Evolutionary conservation across 2,113 vertebrate genomes (phyloP).

Genomic region (Murina feae): DNA sequence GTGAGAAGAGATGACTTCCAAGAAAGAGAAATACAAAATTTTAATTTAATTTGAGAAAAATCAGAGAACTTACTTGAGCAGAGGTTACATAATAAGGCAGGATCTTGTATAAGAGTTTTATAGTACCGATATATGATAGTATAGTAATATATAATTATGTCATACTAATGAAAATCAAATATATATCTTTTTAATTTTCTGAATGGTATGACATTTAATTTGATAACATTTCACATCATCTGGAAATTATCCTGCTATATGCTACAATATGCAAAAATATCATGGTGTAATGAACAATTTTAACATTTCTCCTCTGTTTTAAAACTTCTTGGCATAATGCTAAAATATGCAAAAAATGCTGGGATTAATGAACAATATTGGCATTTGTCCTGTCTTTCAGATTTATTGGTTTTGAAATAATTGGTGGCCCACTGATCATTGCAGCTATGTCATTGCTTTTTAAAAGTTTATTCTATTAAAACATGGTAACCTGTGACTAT

Average conservation of each 20-base stretch:
- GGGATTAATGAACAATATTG: background rate
- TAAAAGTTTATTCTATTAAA: background rate
- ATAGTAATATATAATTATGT: background rate
- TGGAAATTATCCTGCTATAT: background rate
- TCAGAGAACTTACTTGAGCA: background rate
- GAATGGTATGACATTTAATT: background rate
- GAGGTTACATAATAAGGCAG: background rate
- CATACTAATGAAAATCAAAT: background rate
- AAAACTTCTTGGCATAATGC: background rate
- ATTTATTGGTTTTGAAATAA: background rate
- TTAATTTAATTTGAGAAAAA: constrained; percentile 1
- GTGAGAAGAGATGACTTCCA: background rate
- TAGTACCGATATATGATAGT: background rate
- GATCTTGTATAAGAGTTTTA: background rate
- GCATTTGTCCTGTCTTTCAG: background rate
- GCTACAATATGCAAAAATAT: background rate
- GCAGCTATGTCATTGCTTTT: background rate
- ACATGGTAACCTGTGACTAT: background rate
- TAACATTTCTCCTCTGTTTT: background rate
- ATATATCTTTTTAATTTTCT: background rate
- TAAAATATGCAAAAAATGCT: background rate
- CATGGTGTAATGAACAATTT: background rate
- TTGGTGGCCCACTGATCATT: background rate
- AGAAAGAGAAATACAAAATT: background rate
- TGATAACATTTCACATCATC: background rate